Evolutionary conservation across 37 sponge, comb jelly and placozoan genomes (phyloP), one percentile per base, ranked within the genome.

Genomic region (Halisarca cf. caerulea): DNA sequence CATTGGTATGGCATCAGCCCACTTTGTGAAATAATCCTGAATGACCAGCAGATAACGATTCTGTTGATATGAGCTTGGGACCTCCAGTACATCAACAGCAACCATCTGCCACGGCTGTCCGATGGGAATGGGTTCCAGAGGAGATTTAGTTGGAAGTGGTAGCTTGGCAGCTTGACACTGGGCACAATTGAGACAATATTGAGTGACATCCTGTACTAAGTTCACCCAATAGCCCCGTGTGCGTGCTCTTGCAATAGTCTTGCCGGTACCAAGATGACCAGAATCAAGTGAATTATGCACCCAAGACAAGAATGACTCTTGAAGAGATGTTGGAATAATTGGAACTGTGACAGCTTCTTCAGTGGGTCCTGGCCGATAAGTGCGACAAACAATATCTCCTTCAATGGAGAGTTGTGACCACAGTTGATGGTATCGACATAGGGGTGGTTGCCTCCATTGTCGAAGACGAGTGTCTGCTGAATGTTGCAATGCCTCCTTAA

Each of bases 351-450:
- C 34, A 34, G 40, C 25, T 38, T 85, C 86, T 39, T 30, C 20
- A 18, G 80, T 61, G 28, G 80, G 80, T 39, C 68, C 68, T 34
- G 86, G 86, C 7, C 30, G 35, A 61, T 78, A 78, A 3, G 21
- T 53, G 7, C 86, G 36, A 37, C 61, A 86, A 21, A 86, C 9
- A 2, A 86, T 33, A 24, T 80, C 86, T n/a, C 79, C 68, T 9
- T 78, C 14, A 37, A 86, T 4, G 7, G n/a, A n/a, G 33, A 86
- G 58, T 47, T 86, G 86, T 40, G 79, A 21, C 86, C 79, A 78
- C 37, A 85, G 42, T 79, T 85, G 86, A 20, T 44, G 66, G 43
- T 44, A 85, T 18, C 86, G 61, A 66, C 25, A 11, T 33, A 78
- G 8, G 79, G 62, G 61, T 6, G 20, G 78, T 34, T 17, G 37